Evolutionary conservation across 2,797 vertebrate genomes (phyloP), one percentile per base, ranked within the genome.

Genomic region (Choloepus didactylus): DNA sequence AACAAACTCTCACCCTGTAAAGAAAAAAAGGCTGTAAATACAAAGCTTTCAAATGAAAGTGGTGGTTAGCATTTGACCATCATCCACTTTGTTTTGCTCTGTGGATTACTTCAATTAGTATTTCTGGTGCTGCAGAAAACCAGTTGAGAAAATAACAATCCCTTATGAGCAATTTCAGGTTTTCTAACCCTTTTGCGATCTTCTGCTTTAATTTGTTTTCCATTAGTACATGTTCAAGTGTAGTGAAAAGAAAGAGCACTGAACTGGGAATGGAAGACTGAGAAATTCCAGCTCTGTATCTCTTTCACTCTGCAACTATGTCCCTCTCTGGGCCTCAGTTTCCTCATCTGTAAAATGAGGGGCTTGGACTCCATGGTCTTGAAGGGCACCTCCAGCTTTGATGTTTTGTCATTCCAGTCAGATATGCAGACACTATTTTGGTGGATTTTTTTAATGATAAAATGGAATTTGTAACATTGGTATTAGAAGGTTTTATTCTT

Each of bases 161-260:
- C 44, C 95, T 94, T 96, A 77, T 92, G 87, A 94, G 89, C 93
- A 94, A 95, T 96, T 97, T 97, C 64, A 93, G 54, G 11, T 93
- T 96, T 97, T 92, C 92, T 94, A 96, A 73, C 77, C 21, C 54
- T 87, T 97, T 95, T 94, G 56, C 51, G 93, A 76, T 96, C 72
- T 85, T 93, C 38, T 81, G 62, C 91, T 95, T 96, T 96, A 95
- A 95, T 96, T 97, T 97, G 84, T 95, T 96, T 97, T 90, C 92
- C 81, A 96, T 97, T 96, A 97, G 84, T 87, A 85, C 87, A 82
- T 9, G 38, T 51, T 95, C 67, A 96, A 96, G 81, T 96, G 67
- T 89, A 84, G 16, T 38, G 72, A 56, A 90, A 89, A 83, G 66
- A 93, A 87, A 79, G 70, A 87, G 35, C 2, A 67, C 69, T 21